Base-by-base conservation (phyloP, 2,797 vertebrate species). In the Centroberyx gerrardi region DNA sequence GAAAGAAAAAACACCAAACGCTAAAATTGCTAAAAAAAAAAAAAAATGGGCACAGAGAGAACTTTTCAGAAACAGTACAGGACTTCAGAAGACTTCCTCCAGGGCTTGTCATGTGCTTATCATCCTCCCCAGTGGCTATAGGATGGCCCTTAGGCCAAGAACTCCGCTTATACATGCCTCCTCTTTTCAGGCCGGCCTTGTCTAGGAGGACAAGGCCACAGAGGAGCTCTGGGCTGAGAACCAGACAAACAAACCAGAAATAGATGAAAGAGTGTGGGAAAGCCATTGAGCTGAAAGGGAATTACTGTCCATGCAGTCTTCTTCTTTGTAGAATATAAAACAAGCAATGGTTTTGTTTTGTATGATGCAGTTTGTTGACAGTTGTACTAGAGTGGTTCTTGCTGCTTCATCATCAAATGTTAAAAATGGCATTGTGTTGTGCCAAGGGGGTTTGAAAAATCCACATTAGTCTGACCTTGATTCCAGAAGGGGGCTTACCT, bases 191-290 rank as follows among this genome's bases (percentile, higher is more conserved):
- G 69, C 59, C 55, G 63, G 59, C 56, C 73, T 66, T 75, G 33
- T 76, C 49, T n/a, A 27, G 61, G 44, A 33, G n/a, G n/a, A n/a
- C n/a, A n/a, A 68, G 76, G 72, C 72, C 76, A 58, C 80, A 74
- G 59, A 77, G 62, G 36, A 74, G n/a, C 75, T 72, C 29, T 59
- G 66, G 81, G 75, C 71, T 78, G 44, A 61, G 82, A 76, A 70
- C 69, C 62, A 88, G 67, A 84, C 69, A 90, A 85, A 81, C 80
- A 86, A 85, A 68, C 74, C 64, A 69, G 55, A 88, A 89, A 90
- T 86, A 87, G 76, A 90, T 83, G 61, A 80, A 86, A 83, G 82
- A 70, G 58, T 89, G 78, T 84, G 87, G 84, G 81, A 92, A 90
- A 82, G 62, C 64, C 60, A 59, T 51, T 0, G 12, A 60, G 29